phyloP scores from a whole-genome alignment of 2,113 vertebrate genomes.

The Nothoprocta perdicaria region DNA sequence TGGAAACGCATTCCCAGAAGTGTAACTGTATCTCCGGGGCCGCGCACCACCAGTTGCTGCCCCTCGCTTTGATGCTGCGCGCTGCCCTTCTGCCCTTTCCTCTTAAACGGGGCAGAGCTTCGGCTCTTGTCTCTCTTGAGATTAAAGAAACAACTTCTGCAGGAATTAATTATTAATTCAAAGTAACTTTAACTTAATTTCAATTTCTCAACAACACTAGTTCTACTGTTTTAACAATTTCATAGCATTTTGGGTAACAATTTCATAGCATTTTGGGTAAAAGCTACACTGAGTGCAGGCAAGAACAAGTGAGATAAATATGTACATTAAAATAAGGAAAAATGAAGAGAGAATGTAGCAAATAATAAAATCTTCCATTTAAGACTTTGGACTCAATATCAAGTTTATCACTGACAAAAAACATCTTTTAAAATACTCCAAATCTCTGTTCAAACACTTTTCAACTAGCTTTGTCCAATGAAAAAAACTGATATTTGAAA shows the following conservation, averaged over 20 bases:
- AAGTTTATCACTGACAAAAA: not conserved
- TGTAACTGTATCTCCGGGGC: not conserved
- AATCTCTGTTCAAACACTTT: not conserved
- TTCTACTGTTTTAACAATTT: not conserved
- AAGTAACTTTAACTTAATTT: not conserved
- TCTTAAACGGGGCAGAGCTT: not conserved
- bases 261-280: not conserved
- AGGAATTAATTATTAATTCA: not conserved
- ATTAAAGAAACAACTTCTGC: not conserved
- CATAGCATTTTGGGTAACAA: not conserved
- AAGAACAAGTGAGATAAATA: not conserved
- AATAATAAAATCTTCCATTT: not conserved
- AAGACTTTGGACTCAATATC: not conserved
- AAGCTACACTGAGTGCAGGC: not conserved
- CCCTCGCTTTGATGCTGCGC: not conserved
- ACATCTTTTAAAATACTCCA: not conserved
- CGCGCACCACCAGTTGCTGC: not conserved
- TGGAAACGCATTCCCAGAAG: not conserved
- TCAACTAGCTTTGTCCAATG: not conserved
- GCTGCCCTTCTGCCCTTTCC: not conserved
- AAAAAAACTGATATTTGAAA: not conserved
- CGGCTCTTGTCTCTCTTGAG: not conserved
- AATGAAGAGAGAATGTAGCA: not conserved
- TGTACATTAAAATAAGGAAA: not conserved
- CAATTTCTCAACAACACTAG: not conserved